Percentiles rank a stretch among this genome's conserved stretches.
These are phyloP conservation scores for Cheumatopsyche charites DNA, from an alignment of 1,140 invertebrate genomes.

Conservation along the genomic window DNA sequence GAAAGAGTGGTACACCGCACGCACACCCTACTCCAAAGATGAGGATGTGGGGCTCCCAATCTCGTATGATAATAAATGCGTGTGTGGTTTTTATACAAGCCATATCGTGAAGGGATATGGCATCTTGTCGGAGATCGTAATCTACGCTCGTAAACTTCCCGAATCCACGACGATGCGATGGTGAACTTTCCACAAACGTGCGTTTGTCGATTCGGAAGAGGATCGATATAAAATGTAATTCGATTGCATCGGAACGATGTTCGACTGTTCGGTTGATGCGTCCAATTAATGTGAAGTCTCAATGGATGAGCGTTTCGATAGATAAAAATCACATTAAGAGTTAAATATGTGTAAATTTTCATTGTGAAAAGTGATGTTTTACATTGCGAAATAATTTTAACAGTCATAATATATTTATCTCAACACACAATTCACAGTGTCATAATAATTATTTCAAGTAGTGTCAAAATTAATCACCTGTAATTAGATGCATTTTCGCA, in stretches of 20 bases:
- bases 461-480: no score
- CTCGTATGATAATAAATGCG: not conserved
- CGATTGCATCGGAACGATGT: not conserved
- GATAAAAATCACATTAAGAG: not conserved
- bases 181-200: conserved; percentile 9
- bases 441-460: no score
- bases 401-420: no score
- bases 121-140: conserved; percentile 9
- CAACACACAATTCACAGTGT: no score
- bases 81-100: conserved; percentile 4
- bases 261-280: no score
- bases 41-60: not conserved
- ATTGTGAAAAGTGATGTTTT: not conserved
- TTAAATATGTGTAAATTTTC: not conserved
- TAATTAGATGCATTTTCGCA: no score
- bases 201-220: not conserved
- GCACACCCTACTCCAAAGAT: not conserved
- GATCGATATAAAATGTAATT: not conserved
- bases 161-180: not conserved
- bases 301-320: not conserved
- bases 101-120: not conserved
- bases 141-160: not conserved
- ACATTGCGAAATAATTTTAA: no score
- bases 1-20: no score
- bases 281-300: not conserved